A percentile compares a stretch with the other conserved stretches of the same genome.
These are phyloP conservation scores for Istiophorus platypterus DNA, from an alignment of 2,113 vertebrate species.

Conservation along the genomic window DNA sequence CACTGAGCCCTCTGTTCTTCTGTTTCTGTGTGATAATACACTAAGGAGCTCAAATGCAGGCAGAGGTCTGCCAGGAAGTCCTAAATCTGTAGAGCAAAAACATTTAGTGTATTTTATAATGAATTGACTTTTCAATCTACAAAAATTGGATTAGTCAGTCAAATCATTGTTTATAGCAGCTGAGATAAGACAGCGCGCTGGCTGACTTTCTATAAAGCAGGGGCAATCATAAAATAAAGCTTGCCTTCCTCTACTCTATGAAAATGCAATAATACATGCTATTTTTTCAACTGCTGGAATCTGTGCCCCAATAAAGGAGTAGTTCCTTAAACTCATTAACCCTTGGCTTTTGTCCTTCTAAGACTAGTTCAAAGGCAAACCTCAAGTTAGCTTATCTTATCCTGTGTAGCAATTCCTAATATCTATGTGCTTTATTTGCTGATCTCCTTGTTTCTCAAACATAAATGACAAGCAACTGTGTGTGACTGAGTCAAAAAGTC, in stretches of 20 bases:
- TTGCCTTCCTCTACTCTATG: slow-evolving; percentile 1
- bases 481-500: slow-evolving; percentile 1
- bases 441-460: neutral
- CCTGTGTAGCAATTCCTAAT: neutral
- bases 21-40: slow-evolving; percentile 41
- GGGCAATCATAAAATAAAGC: slow-evolving; percentile 11
- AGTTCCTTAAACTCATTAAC: slow-evolving; percentile 13
- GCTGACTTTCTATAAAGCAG: slow-evolving; percentile 9
- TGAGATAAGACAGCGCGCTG: neutral
- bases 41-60: slow-evolving; percentile 21
- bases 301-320: neutral
- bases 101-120: slow-evolving; percentile 27
- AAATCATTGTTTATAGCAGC: slow-evolving; percentile 39
- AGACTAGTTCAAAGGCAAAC: slow-evolving; percentile 19
- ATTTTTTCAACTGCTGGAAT: slow-evolving; percentile 9
- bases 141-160: slow-evolving; percentile 28
- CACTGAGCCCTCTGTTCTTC: slow-evolving; percentile 30
- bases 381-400: slow-evolving; percentile 21
- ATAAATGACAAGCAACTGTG: slow-evolving; percentile 19
- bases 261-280: slow-evolving; percentile 6
- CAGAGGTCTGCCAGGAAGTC: slow-evolving; percentile 7
- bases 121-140: slow-evolving; percentile 20
- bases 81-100: slow-evolving; percentile 18
- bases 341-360: slow-evolving; percentile 28
- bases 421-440: slow-evolving; percentile 20